Conservation (phyloP, 2,113 vertebrate species). For the Henicopernis longicauda region DNA sequence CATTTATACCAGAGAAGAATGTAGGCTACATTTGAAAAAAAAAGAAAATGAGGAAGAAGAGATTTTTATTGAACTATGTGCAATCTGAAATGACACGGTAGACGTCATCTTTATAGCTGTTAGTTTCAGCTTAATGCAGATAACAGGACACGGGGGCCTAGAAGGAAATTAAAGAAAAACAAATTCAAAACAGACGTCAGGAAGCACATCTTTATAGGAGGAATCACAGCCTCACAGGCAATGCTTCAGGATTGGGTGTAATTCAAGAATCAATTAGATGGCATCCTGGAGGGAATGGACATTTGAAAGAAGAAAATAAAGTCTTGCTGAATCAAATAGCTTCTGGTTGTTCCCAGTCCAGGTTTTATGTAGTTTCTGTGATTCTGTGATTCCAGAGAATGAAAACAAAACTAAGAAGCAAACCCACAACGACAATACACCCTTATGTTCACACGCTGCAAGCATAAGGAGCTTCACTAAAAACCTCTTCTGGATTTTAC, state of each 20-base stretch:
- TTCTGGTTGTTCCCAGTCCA: not conserved
- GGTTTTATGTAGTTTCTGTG: not conserved
- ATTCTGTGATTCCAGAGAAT: not conserved
- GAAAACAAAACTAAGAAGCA: not conserved
- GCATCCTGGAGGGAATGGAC: not conserved
- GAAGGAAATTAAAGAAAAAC: not conserved
- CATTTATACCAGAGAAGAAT: not conserved
- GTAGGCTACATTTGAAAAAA: not conserved
- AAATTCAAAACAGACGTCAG: not conserved
- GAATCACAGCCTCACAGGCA: not conserved
- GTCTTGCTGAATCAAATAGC: not conserved
- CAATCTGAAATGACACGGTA: not conserved
- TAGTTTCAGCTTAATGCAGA: not conserved
- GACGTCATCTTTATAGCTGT: not conserved
- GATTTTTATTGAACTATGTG: not conserved
- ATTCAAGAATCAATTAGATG: not conserved
- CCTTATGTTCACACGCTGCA: fast-evolving
- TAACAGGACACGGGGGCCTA: not conserved
- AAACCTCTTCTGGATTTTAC: not conserved
- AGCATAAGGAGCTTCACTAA: not conserved
- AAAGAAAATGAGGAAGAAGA: not conserved
- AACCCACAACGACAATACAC: no score
- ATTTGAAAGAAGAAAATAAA: not conserved
- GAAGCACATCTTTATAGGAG: not conserved
- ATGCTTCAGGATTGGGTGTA: not conserved